Conservation (phyloP, 2,113 vertebrate species). For the Puffinus mauretanicus region DNA sequence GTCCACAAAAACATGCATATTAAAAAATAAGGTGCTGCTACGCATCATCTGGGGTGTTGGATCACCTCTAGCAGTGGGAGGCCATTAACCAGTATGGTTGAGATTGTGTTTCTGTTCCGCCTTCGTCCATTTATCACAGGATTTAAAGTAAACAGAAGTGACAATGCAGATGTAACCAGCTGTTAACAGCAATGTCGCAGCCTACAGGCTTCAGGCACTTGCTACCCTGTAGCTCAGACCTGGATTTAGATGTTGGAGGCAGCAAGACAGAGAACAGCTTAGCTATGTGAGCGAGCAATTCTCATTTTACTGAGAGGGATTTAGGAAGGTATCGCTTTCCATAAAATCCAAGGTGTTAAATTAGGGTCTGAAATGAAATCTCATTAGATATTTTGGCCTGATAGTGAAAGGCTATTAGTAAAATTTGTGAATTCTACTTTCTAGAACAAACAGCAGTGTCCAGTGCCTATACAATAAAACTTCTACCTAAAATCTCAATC, state of each 20-base stretch:
- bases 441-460: not conserved
- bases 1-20: not conserved
- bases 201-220: not conserved
- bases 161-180: not conserved
- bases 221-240: not conserved
- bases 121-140: not conserved
- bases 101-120: not conserved
- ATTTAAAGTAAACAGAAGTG: not conserved
- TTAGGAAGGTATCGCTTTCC: not conserved
- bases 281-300: not conserved
- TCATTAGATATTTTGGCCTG: not conserved
- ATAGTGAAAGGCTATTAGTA: not conserved
- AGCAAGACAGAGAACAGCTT: not conserved
- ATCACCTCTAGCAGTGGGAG: not conserved
- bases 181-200: not conserved
- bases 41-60: not conserved
- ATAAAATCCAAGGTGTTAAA: not conserved
- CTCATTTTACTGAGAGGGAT: not conserved
- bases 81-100: not conserved
- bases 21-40: not conserved
- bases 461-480: not conserved
- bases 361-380: not conserved
- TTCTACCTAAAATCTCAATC: not conserved
- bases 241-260: not conserved
- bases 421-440: not conserved